phyloP scores from a whole-genome alignment of 2,113 vertebrate genomes.

The zebrafish (Danio rerio) region DNA sequence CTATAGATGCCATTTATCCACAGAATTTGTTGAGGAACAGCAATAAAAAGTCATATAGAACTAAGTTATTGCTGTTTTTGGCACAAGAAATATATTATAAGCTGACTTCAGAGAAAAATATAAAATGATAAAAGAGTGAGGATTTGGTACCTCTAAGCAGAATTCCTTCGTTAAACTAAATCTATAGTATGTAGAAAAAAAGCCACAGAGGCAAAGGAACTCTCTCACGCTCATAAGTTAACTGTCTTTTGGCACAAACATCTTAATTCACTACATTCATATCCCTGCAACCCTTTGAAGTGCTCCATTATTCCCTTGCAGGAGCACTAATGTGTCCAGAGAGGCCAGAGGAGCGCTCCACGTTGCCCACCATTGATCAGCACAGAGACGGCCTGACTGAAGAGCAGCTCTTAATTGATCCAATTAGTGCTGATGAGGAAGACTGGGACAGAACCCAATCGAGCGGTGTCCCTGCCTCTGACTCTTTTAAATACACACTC shows the following conservation, averaged over 20 bases:
- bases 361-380: conserved; percentile 37
- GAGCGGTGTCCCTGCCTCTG: conserved; percentile 24
- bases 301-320: conserved; percentile 1
- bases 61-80: background rate
- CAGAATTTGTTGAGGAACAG: background rate
- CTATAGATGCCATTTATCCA: background rate
- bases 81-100: background rate
- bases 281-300: conserved; percentile 40
- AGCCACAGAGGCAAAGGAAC: background rate
- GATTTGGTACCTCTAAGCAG: background rate
- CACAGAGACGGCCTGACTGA: conserved; percentile 39
- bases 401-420: conserved; percentile 53
- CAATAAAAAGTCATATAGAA: conserved; percentile 1
- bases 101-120: conserved; percentile 7
- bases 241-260: conserved; percentile 35
- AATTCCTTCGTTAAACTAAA: conserved; percentile 18
- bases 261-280: conserved; percentile 30
- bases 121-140: background rate
- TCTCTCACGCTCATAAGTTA: background rate
- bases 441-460: conserved; percentile 28
- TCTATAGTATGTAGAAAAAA: conserved; percentile 19
- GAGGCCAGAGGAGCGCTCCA: conserved; percentile 28
- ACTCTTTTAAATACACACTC: conserved; percentile 40
- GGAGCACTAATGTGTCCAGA: conserved; percentile 41
- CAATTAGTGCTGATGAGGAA: conserved; percentile 53